Evolutionary conservation across 1,140 invertebrate genomes (phyloP).

Genomic region (Achatina immaculata): DNA sequence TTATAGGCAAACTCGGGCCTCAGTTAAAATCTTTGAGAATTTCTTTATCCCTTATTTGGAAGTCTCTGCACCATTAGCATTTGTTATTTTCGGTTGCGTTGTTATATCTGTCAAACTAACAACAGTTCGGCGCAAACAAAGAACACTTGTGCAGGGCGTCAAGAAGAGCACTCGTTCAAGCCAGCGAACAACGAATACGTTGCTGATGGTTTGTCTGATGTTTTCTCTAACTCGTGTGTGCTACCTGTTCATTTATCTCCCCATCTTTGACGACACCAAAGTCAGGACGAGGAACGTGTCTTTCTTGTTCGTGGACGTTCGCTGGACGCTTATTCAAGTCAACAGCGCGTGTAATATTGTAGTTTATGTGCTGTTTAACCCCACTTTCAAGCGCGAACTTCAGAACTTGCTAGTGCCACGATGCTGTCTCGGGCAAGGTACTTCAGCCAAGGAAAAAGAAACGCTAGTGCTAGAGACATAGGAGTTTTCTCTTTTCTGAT

Average conservation of each 20-base stretch:
- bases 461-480: too few species aligned
- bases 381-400: not conserved
- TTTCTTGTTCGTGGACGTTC: not conserved
- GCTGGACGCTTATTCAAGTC: not conserved
- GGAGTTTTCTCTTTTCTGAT: too few species aligned
- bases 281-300: not conserved
- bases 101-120: not conserved
- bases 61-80: not conserved
- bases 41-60: not conserved
- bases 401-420: not conserved
- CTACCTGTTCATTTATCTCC: not conserved
- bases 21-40: not conserved
- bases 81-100: not conserved
- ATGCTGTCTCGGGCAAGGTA: too few species aligned
- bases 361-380: not conserved
- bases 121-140: not conserved
- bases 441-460: too few species aligned
- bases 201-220: not conserved
- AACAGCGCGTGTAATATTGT: conserved; percentile 4
- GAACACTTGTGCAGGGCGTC: not conserved
- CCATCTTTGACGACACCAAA: not conserved
- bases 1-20: not conserved
- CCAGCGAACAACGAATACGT: not conserved
- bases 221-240: not conserved
- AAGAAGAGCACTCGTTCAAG: not conserved